These are phyloP conservation scores for Itoplectis maculator DNA, from an alignment of 2,888 invertebrate genomes.

Conservation along the genomic window DNA sequence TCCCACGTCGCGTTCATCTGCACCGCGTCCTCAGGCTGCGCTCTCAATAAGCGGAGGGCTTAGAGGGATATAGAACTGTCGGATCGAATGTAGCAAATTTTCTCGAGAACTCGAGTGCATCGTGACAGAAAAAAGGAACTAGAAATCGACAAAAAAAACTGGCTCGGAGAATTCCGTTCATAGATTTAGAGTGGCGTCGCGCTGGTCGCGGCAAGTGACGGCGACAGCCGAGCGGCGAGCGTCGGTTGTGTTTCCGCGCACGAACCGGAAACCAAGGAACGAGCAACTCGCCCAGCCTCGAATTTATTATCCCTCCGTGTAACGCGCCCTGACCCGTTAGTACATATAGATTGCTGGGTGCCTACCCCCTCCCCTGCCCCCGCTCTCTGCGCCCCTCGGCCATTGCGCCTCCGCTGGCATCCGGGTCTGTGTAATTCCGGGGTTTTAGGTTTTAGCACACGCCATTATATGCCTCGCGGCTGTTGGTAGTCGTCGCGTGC, in stretches of 20 bases:
- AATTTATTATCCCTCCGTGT: slow-evolving; percentile 49
- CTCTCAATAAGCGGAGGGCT: slow-evolving; percentile 5
- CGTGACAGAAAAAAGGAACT: neutral
- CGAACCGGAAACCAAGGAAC: slow-evolving; percentile 32
- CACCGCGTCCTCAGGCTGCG: slow-evolving; percentile 20
- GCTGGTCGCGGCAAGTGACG: slow-evolving; percentile 16
- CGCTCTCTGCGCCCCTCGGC: neutral
- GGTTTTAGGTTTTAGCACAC: slow-evolving; percentile 54
- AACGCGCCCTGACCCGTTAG: slow-evolving; percentile 30
- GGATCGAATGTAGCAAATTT: slow-evolving; percentile 16
- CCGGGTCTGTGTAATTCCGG: slow-evolving; percentile 32
- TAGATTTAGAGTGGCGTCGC: slow-evolving; percentile 9
- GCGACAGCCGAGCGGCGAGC: neutral
- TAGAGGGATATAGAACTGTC: slow-evolving; percentile 16
- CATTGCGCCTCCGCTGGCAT: slow-evolving; percentile 43
- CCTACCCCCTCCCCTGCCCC: neutral
- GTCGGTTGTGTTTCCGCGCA: slow-evolving; percentile 37
- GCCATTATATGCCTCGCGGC: slow-evolving; percentile 42
- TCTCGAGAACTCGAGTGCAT: neutral
- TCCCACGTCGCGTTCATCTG: slow-evolving; percentile 8
- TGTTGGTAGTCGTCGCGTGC: slow-evolving; percentile 52
- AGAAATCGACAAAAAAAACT: neutral
- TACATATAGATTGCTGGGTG: neutral
- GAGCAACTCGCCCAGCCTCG: slow-evolving; percentile 19
- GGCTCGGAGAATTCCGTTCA: slow-evolving; percentile 10